Evolutionary conservation across 2,888 invertebrate genomes (phyloP).

Genomic region (Strigamia maritima): DNA sequence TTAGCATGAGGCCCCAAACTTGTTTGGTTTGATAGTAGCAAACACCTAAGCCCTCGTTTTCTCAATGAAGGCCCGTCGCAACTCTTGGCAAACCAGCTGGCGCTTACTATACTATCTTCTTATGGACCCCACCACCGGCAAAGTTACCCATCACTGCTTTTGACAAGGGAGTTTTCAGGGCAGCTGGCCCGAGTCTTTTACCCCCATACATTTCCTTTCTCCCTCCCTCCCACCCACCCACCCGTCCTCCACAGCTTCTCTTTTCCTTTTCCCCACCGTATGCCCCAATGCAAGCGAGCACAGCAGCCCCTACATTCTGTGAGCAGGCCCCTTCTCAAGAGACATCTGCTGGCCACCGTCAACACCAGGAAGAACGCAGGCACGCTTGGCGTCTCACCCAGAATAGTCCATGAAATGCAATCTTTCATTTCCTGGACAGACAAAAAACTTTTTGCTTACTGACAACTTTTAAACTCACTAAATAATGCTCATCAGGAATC

Average conservation of each 20-base stretch:
- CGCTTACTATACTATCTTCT: conserved; percentile 25
- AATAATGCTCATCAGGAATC: no score
- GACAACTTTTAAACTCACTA: neutral
- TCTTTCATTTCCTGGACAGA: conserved; percentile 33
- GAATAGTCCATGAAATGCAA: conserved; percentile 33
- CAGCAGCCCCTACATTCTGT: conserved; percentile 16
- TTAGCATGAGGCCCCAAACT: neutral
- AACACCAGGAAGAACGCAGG: conserved; percentile 35
- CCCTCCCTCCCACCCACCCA: conserved; percentile 29
- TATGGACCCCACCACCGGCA: conserved; percentile 23
- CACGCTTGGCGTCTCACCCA: conserved; percentile 33
- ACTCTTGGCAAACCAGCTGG: conserved; percentile 19
- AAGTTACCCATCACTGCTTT: conserved; percentile 27
- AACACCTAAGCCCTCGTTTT: neutral
- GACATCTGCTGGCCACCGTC: conserved; percentile 36
- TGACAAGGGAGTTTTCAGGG: conserved; percentile 16
- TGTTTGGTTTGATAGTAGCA: conserved; percentile 13
- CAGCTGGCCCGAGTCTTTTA: conserved; percentile 35
- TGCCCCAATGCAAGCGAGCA: neutral
- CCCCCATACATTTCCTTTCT: conserved; percentile 36
- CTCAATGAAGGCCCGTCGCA: conserved; percentile 24
- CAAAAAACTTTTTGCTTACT: neutral
- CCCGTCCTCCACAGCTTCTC: conserved; percentile 32
- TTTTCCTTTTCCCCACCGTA: conserved; percentile 24
- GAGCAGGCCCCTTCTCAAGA: neutral